A percentile compares a stretch with the other conserved stretches of the same genome.
Evolutionary conservation across 1,140 invertebrate genomes (phyloP).

Genomic region (Melanaphis sacchari): DNA sequence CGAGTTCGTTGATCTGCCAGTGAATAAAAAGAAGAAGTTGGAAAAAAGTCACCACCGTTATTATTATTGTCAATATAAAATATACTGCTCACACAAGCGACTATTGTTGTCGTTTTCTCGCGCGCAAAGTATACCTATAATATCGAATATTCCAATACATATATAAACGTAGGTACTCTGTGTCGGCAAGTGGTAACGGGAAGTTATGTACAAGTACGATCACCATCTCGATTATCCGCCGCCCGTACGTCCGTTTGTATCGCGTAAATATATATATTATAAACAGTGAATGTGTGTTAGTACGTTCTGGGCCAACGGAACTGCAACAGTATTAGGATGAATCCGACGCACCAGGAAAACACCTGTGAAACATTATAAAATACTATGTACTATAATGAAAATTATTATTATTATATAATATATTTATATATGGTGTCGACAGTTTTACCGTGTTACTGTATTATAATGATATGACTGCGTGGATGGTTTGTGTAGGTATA

Average conservation of each 20-base stretch:
- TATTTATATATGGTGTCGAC: not conserved
- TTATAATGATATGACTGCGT: not conserved
- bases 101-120: slow-evolving; percentile 17
- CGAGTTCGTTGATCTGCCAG: slow-evolving; percentile 48
- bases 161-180: not conserved
- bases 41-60: slow-evolving; percentile 24
- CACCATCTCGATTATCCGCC: not conserved
- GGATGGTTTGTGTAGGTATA: not conserved
- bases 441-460: no score
- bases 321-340: slow-evolving; percentile 50
- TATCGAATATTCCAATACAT: not conserved
- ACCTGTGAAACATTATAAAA: slow-evolving; percentile 24
- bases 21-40: not conserved
- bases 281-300: slow-evolving; percentile 33
- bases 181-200: not conserved
- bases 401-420: not conserved
- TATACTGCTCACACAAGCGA: not conserved
- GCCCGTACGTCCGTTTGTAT: not conserved
- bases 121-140: not conserved
- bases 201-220: not conserved
- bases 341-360: slow-evolving; percentile 43
- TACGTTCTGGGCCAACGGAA: slow-evolving; percentile 50
- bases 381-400: not conserved
- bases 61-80: not conserved
- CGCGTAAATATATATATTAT: not conserved